phyloP scores from a whole-genome alignment of 37 sponge, comb jelly and placozoan genomes.

The Chondrosia reniformis region DNA sequence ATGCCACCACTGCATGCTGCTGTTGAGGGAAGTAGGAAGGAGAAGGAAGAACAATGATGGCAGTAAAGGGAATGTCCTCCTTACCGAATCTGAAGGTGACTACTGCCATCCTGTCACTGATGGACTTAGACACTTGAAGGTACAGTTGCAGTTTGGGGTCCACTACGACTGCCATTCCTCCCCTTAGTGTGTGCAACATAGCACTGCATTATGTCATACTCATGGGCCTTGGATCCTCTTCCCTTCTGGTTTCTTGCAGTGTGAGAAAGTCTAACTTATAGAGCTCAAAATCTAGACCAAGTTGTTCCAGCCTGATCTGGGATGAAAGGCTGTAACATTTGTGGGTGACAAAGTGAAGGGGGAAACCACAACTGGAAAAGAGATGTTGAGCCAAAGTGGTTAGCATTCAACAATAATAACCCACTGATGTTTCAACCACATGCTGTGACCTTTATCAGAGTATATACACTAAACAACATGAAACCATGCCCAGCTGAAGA shows the following conservation, averaged over 20 bases:
- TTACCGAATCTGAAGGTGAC: not conserved
- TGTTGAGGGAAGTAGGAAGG: not conserved
- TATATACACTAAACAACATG: too few relatives aligned
- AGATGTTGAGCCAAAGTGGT: not conserved
- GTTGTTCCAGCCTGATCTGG: not conserved
- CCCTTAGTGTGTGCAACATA: not conserved
- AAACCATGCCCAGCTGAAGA: too few relatives aligned
- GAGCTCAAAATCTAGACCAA: not conserved
- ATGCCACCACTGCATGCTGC: not conserved
- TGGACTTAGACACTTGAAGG: not conserved
- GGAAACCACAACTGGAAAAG: not conserved
- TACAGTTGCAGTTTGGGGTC: not conserved
- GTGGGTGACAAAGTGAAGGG: not conserved
- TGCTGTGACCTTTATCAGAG: too few relatives aligned
- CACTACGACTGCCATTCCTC: not conserved
- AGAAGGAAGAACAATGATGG: not conserved
- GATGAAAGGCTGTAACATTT: not conserved
- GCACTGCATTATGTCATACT: not conserved
- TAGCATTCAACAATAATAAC: too few relatives aligned
- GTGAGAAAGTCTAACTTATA: not conserved
- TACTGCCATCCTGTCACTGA: not conserved
- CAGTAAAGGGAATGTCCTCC: not conserved
- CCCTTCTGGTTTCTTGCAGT: conserved; percentile 1
- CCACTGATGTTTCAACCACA: too few relatives aligned
- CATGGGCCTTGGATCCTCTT: not conserved